Conservation (phyloP, 1,140 invertebrate species). For the Drosophila willistoni region DNA sequence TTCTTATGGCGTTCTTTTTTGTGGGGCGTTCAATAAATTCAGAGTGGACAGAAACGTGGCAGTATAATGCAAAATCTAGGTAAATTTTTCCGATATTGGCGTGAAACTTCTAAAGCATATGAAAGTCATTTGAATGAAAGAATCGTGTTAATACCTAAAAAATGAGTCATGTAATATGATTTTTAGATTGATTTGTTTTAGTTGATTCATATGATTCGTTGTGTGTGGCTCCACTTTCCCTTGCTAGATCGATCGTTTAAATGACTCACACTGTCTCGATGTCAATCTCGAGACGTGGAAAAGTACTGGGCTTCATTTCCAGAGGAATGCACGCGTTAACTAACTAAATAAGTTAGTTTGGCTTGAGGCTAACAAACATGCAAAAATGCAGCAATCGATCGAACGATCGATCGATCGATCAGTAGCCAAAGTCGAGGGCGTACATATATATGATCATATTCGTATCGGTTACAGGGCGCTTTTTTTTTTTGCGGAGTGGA, state of each 20-base stretch:
- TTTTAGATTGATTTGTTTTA: neutral
- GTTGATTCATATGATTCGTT: too few relatives aligned
- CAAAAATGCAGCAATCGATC: slow-evolving; percentile 33
- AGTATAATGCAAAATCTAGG: neutral
- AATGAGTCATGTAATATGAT: too few relatives aligned
- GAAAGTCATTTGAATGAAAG: too few relatives aligned
- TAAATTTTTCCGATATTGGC: too few relatives aligned
- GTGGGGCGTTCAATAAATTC: neutral
- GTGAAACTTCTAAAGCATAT: too few relatives aligned
- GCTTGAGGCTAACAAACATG: slow-evolving; percentile 17
- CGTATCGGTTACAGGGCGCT: slow-evolving; percentile 6
- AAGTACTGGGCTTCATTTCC: slow-evolving; percentile 13
- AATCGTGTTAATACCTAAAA: too few relatives aligned
- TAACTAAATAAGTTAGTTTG: slow-evolving; percentile 36
- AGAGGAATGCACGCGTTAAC: slow-evolving; percentile 37
- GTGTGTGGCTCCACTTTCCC: neutral
- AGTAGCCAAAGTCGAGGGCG: slow-evolving; percentile 67
- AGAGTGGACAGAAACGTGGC: neutral
- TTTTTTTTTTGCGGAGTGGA: slow-evolving; percentile 3
- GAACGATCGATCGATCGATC: slow-evolving; percentile 49
- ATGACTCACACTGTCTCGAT: neutral
- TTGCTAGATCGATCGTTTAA: neutral
- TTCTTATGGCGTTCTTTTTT: neutral
- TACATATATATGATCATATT: slow-evolving; percentile 23
- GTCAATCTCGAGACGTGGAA: slow-evolving; percentile 4